A percentile compares a stretch with the other conserved stretches of the same genome.
Conservation (phyloP, 2,113 vertebrate species). For the Serilophus lunatus region DNA sequence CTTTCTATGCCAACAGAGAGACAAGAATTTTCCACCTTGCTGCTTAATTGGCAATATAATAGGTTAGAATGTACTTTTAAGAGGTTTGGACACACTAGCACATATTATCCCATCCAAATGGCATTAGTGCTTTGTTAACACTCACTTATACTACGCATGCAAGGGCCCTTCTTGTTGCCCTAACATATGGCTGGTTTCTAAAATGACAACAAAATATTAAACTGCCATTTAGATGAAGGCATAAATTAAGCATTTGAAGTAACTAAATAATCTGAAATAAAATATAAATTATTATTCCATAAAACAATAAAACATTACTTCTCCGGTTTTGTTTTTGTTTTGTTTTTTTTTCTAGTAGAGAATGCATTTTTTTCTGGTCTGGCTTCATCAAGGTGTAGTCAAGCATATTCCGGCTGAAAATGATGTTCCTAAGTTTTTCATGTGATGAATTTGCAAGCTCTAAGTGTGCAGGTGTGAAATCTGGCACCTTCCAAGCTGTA, state of each 20-base stretch:
- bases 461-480: conserved; percentile 54
- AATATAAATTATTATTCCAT: neutral
- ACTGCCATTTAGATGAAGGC: neutral
- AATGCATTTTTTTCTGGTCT: neutral
- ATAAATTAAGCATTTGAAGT: neutral
- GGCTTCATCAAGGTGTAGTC: neutral
- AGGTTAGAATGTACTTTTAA: conserved; percentile 48
- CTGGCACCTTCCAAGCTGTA: conserved; percentile 47
- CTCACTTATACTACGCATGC: neutral
- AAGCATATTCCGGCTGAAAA: neutral
- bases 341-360: neutral
- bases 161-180: conserved; percentile 25
- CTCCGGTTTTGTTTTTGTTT: no score
- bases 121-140: conserved; percentile 68
- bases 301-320: no score
- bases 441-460: conserved; percentile 59
- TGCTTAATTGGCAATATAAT: conserved; percentile 67
- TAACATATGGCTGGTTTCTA: neutral
- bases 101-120: conserved; percentile 55
- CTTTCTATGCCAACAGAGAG: conserved; percentile 55
- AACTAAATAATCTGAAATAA: neutral
- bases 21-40: conserved; percentile 73
- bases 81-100: conserved; percentile 46
- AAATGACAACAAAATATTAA: neutral
- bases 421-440: conserved; percentile 12